Base-by-base conservation (phyloP, 2,888 invertebrate genomes). In the Osmoderma eremita region DNA sequence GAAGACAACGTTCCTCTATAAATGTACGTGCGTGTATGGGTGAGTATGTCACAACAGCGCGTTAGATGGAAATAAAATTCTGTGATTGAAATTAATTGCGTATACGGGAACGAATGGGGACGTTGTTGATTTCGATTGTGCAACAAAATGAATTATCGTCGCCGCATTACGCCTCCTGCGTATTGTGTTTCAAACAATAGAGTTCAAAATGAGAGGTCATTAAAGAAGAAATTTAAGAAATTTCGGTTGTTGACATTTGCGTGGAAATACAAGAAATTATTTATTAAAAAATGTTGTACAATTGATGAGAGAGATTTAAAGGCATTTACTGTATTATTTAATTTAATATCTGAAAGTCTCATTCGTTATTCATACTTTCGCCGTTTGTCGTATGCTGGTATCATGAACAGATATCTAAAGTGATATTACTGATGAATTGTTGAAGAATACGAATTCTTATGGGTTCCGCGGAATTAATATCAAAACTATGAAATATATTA, bases 31-130 rank as follows among this genome's bases (percentile, higher is more conserved):
- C 22, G 38, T 56, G 41, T 15, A 22, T 56, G 39, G 20, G 41
- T 41, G 54, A 24, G 15, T 49, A 24, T 65, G 65, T 56, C 65
- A 65, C 56, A 65, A 65, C 56, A 45, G 24, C 24, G 56, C 54
- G 58, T 58, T 65, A 65, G 65, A 65, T 49, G 48, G 38, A 65
- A 65, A 58, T 48, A 49, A 65, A 63, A 58, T 39, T 24, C 65
- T 56, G 65, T 56, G 65, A 58, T 65, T 65, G 58, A 65, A 65
- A 65, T 65, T 65, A 65, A 65, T 65, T 65, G 36, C 24, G 39
- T 63, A 20, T 36, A 41, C 56, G 48, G 18, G 41, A 48, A 65
- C 13, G 18, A 15, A 53, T 30, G 56, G 41, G 22, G 39, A 42
- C 45, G 45, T 10, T 45, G 45, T 45, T 45, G 45, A 45, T 58